Evolutionary conservation across 2,888 invertebrate species (phyloP).

Genomic region (Dinocampus coccinellae): DNA sequence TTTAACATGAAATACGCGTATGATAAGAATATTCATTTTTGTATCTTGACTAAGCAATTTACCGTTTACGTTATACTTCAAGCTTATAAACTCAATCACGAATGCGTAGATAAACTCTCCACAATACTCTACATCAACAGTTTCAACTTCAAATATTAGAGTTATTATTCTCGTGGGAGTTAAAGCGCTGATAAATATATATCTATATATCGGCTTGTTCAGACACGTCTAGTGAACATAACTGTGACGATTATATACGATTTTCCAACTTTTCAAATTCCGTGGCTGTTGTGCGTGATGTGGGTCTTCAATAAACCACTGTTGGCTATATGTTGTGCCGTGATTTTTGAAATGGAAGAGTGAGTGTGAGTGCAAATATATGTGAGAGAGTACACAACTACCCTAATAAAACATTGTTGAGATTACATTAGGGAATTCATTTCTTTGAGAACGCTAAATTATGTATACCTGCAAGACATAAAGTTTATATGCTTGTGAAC

Average conservation of each 20-base stretch:
- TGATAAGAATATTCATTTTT: constrained; percentile 26
- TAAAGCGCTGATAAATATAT: not conserved
- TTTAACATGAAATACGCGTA: not conserved
- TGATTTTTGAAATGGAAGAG: not conserved
- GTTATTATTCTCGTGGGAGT: not conserved
- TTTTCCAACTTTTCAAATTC: constrained; percentile 7
- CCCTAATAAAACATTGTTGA: not conserved
- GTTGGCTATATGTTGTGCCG: not conserved
- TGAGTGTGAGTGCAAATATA: not conserved
- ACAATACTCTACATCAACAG: not conserved
- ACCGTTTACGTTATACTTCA: not conserved
- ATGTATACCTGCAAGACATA: not conserved
- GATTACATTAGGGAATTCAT: not conserved
- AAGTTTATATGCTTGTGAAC: not conserved
- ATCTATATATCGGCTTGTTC: not conserved
- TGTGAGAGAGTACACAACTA: not conserved
- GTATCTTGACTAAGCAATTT: constrained; percentile 30
- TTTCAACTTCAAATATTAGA: constrained; percentile 9
- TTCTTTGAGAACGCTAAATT: not conserved
- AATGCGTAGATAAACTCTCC: not conserved
- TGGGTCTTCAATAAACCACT: not conserved
- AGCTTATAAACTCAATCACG: constrained; percentile 31
- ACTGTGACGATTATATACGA: not conserved
- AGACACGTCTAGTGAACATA: not conserved
- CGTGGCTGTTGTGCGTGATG: not conserved